Evolutionary conservation across 2,113 vertebrate genomes (phyloP).

Genomic region (Todiramphus saurophagus): DNA sequence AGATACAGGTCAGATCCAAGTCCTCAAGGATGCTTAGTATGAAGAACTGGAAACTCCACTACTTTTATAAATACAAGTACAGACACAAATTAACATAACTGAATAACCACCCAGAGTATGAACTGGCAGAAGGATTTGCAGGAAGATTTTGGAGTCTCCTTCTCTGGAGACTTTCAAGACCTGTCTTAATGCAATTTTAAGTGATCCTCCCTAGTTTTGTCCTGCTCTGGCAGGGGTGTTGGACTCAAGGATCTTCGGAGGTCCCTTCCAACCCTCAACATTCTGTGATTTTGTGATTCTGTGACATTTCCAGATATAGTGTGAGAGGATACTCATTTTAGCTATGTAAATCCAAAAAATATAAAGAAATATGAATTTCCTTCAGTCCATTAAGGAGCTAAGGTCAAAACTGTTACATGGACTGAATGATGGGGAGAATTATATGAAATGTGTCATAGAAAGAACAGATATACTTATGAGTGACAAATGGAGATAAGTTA

Average conservation of each 20-base stretch:
- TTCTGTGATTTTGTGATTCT: no score
- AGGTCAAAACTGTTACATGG: not conserved
- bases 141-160: not conserved
- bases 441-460: not conserved
- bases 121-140: not conserved
- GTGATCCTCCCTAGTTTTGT: no score
- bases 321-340: not conserved
- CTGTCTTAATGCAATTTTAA: no score
- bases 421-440: not conserved
- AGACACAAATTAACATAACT: not conserved
- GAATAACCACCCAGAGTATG: not conserved
- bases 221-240: no score
- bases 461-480: not conserved
- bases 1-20: not conserved
- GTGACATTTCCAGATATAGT: not conserved
- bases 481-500: slow-evolving; percentile 9
- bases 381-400: not conserved
- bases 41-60: not conserved
- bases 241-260: no score
- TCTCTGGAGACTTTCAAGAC: no score
- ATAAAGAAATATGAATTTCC: not conserved
- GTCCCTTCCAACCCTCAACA: no score
- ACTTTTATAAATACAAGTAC: not conserved
- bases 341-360: not conserved
- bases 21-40: not conserved